phyloP scores from a whole-genome alignment of 1,140 invertebrate species.

The Temnothorax curvispinosus region DNA sequence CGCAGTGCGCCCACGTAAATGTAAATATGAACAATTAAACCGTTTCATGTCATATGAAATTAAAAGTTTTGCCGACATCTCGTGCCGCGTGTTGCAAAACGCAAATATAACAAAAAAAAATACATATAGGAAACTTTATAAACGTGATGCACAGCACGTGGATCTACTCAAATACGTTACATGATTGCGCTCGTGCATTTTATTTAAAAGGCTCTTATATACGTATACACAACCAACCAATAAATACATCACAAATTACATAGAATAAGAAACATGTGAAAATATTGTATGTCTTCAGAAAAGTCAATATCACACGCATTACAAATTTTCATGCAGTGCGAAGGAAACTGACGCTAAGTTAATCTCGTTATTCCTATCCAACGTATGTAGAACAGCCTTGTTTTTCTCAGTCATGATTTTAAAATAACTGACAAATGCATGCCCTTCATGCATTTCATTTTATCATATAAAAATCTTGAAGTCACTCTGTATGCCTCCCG shows the following conservation, averaged over 20 bases:
- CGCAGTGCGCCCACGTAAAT: neutral
- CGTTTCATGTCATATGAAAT: neutral
- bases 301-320: constrained; percentile 18
- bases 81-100: neutral
- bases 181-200: constrained; percentile 6
- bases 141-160: neutral
- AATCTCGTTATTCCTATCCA: neutral
- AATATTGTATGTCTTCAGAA: constrained; percentile 59
- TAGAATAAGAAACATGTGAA: constrained; percentile 65
- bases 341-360: neutral
- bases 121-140: neutral
- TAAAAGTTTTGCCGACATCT: neutral
- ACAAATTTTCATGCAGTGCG: constrained; percentile 17
- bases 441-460: neutral
- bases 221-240: constrained; percentile 57
- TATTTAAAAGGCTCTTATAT: constrained; percentile 41
- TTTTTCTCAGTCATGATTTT: constrained; percentile 29
- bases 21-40: constrained; percentile 7
- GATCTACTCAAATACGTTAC: neutral
- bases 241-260: constrained; percentile 72
- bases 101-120: neutral
- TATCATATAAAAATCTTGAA: constrained; percentile 36
- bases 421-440: constrained; percentile 28
- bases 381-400: constrained; percentile 23
- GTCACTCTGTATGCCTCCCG: neutral